A percentile compares a stretch with the other conserved stretches of the same genome.
phyloP scores from a whole-genome alignment of 1,140 invertebrate genomes.

The Trachymyrmex cornetzi region DNA sequence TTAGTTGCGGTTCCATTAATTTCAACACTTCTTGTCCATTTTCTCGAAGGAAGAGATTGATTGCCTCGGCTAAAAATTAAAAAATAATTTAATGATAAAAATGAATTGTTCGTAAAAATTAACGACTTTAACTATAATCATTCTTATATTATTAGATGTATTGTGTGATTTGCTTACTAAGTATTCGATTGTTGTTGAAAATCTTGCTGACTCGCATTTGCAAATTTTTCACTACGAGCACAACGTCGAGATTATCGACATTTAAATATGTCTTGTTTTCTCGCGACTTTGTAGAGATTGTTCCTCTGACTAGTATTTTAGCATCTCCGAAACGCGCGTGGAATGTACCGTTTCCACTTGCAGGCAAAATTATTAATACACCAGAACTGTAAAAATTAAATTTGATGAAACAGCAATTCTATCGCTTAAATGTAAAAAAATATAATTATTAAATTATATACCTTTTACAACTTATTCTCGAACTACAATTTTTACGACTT shows the following conservation, averaged over 20 bases:
- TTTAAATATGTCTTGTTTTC: slow-evolving; percentile 88
- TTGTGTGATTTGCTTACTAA: slow-evolving; percentile 87
- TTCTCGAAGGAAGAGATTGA: slow-evolving; percentile 91
- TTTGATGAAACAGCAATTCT: neutral
- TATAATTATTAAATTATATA: neutral
- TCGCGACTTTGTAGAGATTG: slow-evolving; percentile 85
- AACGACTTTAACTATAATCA: neutral
- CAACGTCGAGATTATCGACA: slow-evolving; percentile 89
- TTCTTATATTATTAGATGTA: slow-evolving; percentile 34
- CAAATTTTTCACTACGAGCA: slow-evolving; percentile 89
- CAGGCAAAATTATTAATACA: slow-evolving; percentile 90
- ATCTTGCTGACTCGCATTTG: slow-evolving; percentile 90
- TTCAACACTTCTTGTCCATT: slow-evolving; percentile 91
- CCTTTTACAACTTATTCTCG: neutral
- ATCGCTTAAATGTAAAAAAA: neutral
- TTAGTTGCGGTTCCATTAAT: slow-evolving; percentile 90
- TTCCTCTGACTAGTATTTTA: slow-evolving; percentile 89
- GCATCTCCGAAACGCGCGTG: slow-evolving; percentile 89
- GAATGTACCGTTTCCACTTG: slow-evolving; percentile 91
- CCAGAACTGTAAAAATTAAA: slow-evolving; percentile 86
- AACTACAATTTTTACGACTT: neutral
- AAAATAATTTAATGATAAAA: neutral
- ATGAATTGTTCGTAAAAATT: neutral
- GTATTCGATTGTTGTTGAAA: slow-evolving; percentile 90
- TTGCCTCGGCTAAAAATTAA: slow-evolving; percentile 89